These are phyloP conservation scores for Erebia palarica DNA, from an alignment of 2,888 invertebrate species.

Conservation along the genomic window DNA sequence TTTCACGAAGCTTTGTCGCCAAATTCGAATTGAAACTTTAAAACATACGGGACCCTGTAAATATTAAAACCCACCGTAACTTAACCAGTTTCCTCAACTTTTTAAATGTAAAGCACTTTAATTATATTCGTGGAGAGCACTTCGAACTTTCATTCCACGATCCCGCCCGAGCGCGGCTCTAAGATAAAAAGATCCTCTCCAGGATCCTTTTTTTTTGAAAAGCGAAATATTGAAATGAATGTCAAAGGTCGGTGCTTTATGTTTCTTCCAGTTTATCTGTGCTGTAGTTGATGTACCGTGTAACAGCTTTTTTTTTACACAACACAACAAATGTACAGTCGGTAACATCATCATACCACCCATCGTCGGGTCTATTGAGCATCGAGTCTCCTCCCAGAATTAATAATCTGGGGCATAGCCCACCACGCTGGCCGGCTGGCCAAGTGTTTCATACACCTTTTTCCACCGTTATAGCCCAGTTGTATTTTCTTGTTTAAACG, in stretches of 20 bases:
- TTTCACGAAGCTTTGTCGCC: no score
- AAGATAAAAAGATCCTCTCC: slow-evolving; percentile 31
- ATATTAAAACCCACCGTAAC: slow-evolving; percentile 1
- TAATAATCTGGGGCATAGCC: no score
- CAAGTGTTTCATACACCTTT: no score
- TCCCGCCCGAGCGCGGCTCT: slow-evolving; percentile 17
- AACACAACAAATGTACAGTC: background rate
- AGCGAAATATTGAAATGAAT: slow-evolving; percentile 31
- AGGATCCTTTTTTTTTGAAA: slow-evolving; percentile 26
- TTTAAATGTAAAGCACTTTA: slow-evolving; percentile 36
- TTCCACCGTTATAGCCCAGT: no score
- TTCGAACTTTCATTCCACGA: slow-evolving; percentile 34
- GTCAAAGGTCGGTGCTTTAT: slow-evolving; percentile 22
- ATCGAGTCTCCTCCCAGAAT: no score
- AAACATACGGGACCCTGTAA: background rate
- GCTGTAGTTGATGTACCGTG: slow-evolving; percentile 11
- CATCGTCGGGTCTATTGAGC: no score
- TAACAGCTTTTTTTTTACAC: no score
- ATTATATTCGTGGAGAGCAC: slow-evolving; percentile 37
- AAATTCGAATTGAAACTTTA: background rate
- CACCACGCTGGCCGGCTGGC: no score
- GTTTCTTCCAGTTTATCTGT: slow-evolving; percentile 12
- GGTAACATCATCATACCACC: no score
- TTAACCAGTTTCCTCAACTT: slow-evolving; percentile 19
- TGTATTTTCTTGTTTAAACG: no score